phyloP scores from a whole-genome alignment of 2,888 invertebrate species.

The Stictocephala bisonia region DNA sequence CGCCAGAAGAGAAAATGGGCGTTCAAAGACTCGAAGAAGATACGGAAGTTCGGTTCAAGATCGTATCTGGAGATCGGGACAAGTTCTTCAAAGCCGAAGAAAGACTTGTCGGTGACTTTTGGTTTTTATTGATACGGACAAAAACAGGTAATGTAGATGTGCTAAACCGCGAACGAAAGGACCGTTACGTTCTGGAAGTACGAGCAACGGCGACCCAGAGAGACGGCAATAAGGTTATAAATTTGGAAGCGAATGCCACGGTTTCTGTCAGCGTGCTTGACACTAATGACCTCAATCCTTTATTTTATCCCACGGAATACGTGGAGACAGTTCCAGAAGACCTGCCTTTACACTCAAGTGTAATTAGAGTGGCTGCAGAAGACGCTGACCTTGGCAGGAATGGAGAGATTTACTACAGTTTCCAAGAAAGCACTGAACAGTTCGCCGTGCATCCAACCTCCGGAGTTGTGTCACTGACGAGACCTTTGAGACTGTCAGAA shows the following conservation, averaged over 20 bases:
- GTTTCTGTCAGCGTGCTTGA: slow-evolving; percentile 81
- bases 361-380: slow-evolving; percentile 85
- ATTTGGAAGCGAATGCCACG: slow-evolving; percentile 71
- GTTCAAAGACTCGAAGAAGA: slow-evolving; percentile 68
- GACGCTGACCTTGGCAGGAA: slow-evolving; percentile 97
- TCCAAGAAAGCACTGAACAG: slow-evolving; percentile 81
- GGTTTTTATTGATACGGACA: slow-evolving; percentile 85
- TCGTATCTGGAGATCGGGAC: slow-evolving; percentile 87
- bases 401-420: slow-evolving; percentile 97
- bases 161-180: slow-evolving; percentile 92
- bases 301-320: slow-evolving; percentile 92
- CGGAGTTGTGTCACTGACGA: slow-evolving; percentile 86
- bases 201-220: slow-evolving; percentile 74
- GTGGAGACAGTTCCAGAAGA: slow-evolving; percentile 90
- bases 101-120: slow-evolving; percentile 91
- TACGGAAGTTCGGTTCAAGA: slow-evolving; percentile 82
- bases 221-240: slow-evolving; percentile 67
- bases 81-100: slow-evolving; percentile 95
- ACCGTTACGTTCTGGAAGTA: slow-evolving; percentile 83
- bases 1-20: slow-evolving; percentile 83
- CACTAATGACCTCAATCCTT: slow-evolving; percentile 91
- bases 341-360: slow-evolving; percentile 83
- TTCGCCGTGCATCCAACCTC: slow-evolving; percentile 95
- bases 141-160: slow-evolving; percentile 88
- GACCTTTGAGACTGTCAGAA: slow-evolving; percentile 79